Conservation (phyloP, 2,797 vertebrate species). For the Megalops cyprinoides region DNA sequence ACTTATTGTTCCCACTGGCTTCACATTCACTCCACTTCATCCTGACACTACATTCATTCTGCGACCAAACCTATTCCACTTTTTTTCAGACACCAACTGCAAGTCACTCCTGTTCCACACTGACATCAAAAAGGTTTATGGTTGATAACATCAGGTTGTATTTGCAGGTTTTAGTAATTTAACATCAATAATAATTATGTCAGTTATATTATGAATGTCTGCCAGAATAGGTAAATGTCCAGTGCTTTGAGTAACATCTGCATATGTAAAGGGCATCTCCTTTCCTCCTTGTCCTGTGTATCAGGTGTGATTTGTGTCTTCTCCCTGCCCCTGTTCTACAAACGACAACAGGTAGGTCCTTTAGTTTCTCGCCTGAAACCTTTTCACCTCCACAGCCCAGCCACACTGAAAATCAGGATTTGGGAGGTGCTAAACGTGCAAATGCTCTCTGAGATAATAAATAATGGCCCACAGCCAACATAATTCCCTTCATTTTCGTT, state of each 20-base stretch:
- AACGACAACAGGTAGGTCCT: slow-evolving; percentile 83
- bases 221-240: not conserved
- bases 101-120: not conserved
- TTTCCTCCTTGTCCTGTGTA: slow-evolving; percentile 34
- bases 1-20: not conserved
- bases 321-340: slow-evolving; percentile 87
- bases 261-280: not conserved
- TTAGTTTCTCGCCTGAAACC: not conserved
- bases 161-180: not conserved
- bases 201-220: not conserved
- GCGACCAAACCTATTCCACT: not conserved
- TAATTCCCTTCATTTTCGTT: too few relatives aligned
- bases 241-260: not conserved
- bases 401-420: not conserved
- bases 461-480: too few relatives aligned
- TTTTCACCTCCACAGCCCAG: not conserved
- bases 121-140: not conserved
- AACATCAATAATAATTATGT: not conserved
- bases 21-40: not conserved
- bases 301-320: slow-evolving; percentile 84
- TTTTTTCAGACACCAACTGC: not conserved
- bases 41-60: not conserved
- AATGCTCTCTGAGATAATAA: too few relatives aligned
- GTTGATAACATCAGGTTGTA: not conserved
- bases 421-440: not conserved